Base-by-base conservation (phyloP, 2,797 vertebrate species). In the Ceryle rudis region DNA sequence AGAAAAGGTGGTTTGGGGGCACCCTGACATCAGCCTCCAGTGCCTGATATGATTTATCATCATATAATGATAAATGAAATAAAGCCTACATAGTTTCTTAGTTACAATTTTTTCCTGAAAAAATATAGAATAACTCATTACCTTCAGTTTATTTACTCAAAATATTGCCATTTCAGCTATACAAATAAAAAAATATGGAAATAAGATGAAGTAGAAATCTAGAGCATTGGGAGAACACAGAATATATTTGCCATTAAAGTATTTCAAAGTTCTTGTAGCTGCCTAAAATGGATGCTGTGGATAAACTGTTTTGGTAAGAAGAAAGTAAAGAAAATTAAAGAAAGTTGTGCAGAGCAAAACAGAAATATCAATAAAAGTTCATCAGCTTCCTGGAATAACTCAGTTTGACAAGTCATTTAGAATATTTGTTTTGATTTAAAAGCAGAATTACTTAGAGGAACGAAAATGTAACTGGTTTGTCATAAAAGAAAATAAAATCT, bases 391-490 rank as follows among this genome's bases (percentile, higher is more conserved):
- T 84, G 52, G 35, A 70, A 81, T 55, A 90, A 69, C 6, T 89
- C 52, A 47, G 44, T 90, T 79, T 79, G 60, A 55, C 60, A 90
- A 79, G 23, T 44, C 39, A 82, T 81, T 92, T 73, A 64, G 54
- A 65, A 91, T 35, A 46, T 55, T 85, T 82, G n/a, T 92, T 95
- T 92, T 85, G 44, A 77, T 92, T 94, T 57, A 14, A 80, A 90
- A 85, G 10, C 18, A 3, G 23, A 70, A 47, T 8, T 75, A 58
- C 51, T 73, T 75, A 55, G 74, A 93, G 37, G 77, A 91, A 70
- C 17, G 86, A 67, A 85, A 85, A 42, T 65, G 21, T 64, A 77
- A 39, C 78, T 93, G 20, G 20, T 77, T 89, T 87, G 52, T 69
- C 6, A 12, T 85, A 74, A 67, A 86, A 86, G 21, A 55, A 60